Base-by-base conservation (phyloP, 2,888 invertebrate species). In the Apodemia hepburni region DNA sequence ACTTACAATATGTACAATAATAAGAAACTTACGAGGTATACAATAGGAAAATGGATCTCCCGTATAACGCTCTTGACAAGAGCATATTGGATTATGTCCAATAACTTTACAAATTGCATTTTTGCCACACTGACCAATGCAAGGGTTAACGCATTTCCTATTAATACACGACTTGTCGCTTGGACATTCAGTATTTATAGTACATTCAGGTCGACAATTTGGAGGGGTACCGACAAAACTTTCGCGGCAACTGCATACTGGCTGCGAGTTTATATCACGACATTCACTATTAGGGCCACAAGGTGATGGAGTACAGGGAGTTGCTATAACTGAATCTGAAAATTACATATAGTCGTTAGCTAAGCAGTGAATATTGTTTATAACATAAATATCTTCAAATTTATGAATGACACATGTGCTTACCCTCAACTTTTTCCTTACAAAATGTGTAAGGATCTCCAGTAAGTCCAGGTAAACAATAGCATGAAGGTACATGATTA, bases 71-170 rank as follows among this genome's bases (percentile, higher is more conserved):
- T 93, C 84, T 67, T 94, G 93, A 77, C 97, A 97, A 22, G 94
- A 94, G 78, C 97, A 97, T 69, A 96, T 93, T 2, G 97, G 97
- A 77, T 95, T 96, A 76, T 97, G 97, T 73, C 95, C 95, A 66
- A 95, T 94, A 27, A 97, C 96, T 80, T 95, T 94, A 72, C 97
- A 97, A 63, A 94, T 92, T 11, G 97, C 95, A 75, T 95, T 95
- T 69, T 94, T 93, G 18, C 96, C 97, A 75, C 97, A 97, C 57
- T 95, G 94, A 60, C 95, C 95, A 3, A 93, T 92, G 72, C 97
- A 97, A 11, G 97, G 97, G 84, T 97, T 94, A 60, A 93, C 92
- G 77, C 97, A 97, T 84, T 95, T 96, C 67, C 94, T 93, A 70
- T 95, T 95, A 51, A 95, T 90, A 75, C 97, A 97, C 7, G 97